Evolutionary conservation across 2,888 invertebrate species (phyloP).

Genomic region (Heteromurus nitidus): DNA sequence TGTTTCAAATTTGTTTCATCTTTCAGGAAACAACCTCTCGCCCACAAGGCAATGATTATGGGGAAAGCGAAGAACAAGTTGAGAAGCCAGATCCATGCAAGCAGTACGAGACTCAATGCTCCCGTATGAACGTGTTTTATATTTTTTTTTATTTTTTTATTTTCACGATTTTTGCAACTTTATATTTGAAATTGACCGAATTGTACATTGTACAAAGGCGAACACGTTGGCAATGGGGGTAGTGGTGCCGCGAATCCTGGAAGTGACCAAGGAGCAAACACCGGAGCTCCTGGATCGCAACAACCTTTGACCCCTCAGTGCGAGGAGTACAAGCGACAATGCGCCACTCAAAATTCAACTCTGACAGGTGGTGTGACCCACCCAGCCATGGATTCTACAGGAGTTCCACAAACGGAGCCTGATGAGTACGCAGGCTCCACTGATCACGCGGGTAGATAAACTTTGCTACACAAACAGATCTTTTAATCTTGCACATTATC

Average conservation of each 20-base stretch:
- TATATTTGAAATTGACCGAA: neutral
- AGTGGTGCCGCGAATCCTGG: neutral
- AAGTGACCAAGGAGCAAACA: neutral
- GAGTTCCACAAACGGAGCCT: too few relatives aligned
- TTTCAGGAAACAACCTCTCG: neutral
- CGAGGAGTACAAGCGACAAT: slow-evolving; percentile 7
- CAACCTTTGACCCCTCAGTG: slow-evolving; percentile 9
- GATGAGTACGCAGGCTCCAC: too few relatives aligned
- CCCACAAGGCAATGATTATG: neutral
- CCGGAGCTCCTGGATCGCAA: neutral
- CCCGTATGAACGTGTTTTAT: too few relatives aligned
- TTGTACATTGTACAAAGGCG: neutral
- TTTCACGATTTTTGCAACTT: too few relatives aligned
- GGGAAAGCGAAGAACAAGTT: slow-evolving; percentile 11
- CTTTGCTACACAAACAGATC: too few relatives aligned
- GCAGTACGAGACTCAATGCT: slow-evolving; percentile 32
- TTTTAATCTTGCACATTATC: too few relatives aligned
- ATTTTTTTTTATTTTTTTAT: too few relatives aligned
- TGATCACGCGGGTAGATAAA: too few relatives aligned
- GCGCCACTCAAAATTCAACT: slow-evolving; percentile 5
- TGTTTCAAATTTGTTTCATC: too few relatives aligned
- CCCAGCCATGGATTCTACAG: too few relatives aligned
- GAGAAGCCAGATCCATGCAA: slow-evolving; percentile 37
- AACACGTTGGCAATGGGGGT: too few relatives aligned
- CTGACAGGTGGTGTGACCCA: slow-evolving; percentile 3